Percentiles rank a stretch among this genome's conserved stretches.
These are phyloP conservation scores for Itoplectis maculator DNA, from an alignment of 2,888 invertebrate species.

Conservation along the genomic window DNA sequence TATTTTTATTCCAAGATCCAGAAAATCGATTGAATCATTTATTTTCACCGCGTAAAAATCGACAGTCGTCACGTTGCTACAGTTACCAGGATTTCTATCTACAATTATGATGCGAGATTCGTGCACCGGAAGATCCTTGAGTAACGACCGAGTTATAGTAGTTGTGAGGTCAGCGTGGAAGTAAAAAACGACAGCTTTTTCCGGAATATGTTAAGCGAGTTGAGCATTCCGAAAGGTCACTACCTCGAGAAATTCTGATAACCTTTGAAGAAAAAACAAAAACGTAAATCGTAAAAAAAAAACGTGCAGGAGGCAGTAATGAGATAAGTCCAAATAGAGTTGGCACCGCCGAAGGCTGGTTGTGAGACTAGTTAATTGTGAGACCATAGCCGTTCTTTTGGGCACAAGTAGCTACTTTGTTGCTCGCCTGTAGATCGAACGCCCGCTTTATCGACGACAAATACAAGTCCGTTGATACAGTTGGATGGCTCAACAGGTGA, in stretches of 20 bases:
- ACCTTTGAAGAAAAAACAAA: background rate
- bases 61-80: no score
- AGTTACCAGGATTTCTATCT: no score
- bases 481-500: constrained; percentile 69
- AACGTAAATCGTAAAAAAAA: no score
- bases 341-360: background rate
- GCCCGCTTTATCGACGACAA: background rate
- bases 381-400: background rate
- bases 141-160: background rate
- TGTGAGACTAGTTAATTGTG: background rate
- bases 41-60: no score
- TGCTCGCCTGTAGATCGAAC: no score
- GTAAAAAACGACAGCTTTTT: constrained; percentile 5
- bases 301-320: no score
- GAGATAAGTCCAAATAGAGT: background rate
- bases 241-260: constrained; percentile 18
- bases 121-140: constrained; percentile 41
- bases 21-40: no score
- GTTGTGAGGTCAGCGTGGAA: constrained; percentile 5
- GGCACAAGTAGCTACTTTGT: background rate
- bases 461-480: background rate
- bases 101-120: background rate
- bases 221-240: background rate
- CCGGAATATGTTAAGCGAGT: background rate
- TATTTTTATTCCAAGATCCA: no score